phyloP scores from a whole-genome alignment of 23 tunicate genomes.

The Ciona savignyi region DNA sequence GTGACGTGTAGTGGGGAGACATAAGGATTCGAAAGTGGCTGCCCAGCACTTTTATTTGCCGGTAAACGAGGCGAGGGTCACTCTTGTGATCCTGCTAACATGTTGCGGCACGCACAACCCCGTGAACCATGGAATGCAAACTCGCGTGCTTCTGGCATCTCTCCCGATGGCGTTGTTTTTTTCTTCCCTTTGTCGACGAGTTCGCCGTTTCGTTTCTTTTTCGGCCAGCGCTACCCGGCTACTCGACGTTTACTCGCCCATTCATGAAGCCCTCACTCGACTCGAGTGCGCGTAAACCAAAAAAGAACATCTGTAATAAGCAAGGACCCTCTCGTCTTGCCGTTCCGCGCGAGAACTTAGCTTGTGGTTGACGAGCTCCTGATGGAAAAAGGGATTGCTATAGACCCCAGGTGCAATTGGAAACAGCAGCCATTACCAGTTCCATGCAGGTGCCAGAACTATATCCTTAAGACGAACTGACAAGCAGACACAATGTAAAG shows the following conservation, averaged over 20 bases:
- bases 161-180: neutral
- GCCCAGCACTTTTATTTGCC: slow-evolving; percentile 10
- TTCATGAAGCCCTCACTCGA: slow-evolving; percentile 19
- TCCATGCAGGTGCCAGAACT: too few relatives aligned
- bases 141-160: neutral
- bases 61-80: slow-evolving; percentile 2
- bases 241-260: slow-evolving; percentile 41
- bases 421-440: too few relatives aligned
- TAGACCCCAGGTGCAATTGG: too few relatives aligned
- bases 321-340: slow-evolving; percentile 6
- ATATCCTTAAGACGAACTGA: too few relatives aligned
- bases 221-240: slow-evolving; percentile 4
- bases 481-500: too few relatives aligned
- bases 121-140: slow-evolving; percentile 10
- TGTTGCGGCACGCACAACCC: slow-evolving; percentile 21
- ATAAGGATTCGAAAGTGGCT: neutral
- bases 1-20: neutral
- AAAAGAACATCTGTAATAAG: slow-evolving; percentile 25
- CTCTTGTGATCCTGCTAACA: slow-evolving; percentile 9
- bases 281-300: slow-evolving; percentile 10
- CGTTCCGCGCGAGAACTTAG: neutral
- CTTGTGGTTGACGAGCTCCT: neutral
- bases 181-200: neutral
- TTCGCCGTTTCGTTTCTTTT: slow-evolving; percentile 7
- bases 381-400: too few relatives aligned